Evolutionary conservation across 1,140 invertebrate species (phyloP), one percentile per base, ranked within the genome.

Genomic region (Vanessa atalanta): DNA sequence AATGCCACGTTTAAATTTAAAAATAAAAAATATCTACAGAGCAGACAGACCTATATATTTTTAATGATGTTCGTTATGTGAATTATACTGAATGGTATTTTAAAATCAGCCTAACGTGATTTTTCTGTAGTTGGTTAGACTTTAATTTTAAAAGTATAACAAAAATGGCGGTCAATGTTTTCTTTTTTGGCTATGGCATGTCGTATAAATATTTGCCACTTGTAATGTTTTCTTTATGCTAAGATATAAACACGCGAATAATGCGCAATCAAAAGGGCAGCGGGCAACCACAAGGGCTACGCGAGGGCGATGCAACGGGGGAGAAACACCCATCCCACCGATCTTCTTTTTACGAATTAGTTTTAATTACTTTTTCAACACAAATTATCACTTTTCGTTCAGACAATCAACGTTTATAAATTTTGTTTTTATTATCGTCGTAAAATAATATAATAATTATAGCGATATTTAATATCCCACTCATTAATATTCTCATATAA

Each of bases 221-320:
- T 70, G 23, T 60, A 61, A 70, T 31, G 26, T 12, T 26, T 50
- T 60, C 12, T 60, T 53, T 57, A 15, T 47, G 12, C 43, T 61
- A 47, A 48, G 68, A 70, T 70, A 70, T 63, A 91, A 90, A 93
- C 89, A 88, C 82, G 84, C 88, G 83, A 90, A 89, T 93, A 91
- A 91, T 91, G 87, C 83, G 85, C 88, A 91, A 93, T 91, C 88
- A 93, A 91, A 92, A 91, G 89, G 89, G 91, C 89, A 90, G 84
- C 80, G 80, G 81, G 79, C 81, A 82, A 85, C 81, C 81, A 79
- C 83, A 79, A 70, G 68, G 68, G 57, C 68, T 61, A 20, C 8
- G 51, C 16, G 80, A 79, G 76, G 80, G 66, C 78, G 69, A 71
- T 75, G 82, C 79, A 83, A 79, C 67, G 69, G 55, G 74, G 79